Evolutionary conservation across 2,888 invertebrate genomes (phyloP).

Genomic region (Agriopis marginaria): DNA sequence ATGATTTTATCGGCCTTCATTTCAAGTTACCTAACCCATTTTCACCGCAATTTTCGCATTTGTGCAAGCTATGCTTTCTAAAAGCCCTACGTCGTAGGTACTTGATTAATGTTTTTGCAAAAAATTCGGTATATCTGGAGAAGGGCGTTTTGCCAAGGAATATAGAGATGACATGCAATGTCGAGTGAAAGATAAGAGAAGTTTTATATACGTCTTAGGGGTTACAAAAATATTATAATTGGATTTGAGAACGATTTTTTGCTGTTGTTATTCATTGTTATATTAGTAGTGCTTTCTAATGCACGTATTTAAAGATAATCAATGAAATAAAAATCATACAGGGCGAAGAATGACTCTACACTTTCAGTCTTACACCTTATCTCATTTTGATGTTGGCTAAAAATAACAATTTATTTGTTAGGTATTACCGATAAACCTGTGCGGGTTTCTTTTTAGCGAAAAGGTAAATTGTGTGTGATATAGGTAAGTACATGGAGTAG

Average conservation of each 20-base stretch:
- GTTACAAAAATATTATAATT: not conserved
- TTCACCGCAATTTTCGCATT: constrained; percentile 6
- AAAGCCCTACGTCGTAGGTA: constrained; percentile 21
- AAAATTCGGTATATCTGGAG: constrained; percentile 6
- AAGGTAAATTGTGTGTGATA: too few relatives aligned
- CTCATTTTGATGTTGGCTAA: too few relatives aligned
- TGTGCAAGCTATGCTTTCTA: constrained; percentile 24
- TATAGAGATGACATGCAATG: constrained; percentile 14
- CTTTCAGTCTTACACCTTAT: too few relatives aligned
- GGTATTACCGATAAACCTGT: too few relatives aligned
- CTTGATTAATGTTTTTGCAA: constrained; percentile 23
- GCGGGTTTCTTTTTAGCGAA: too few relatives aligned
- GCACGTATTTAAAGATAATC: too few relatives aligned
- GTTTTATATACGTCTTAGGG: not conserved
- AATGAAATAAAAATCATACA: too few relatives aligned
- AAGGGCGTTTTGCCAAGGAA: constrained; percentile 19
- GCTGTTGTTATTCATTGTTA: too few relatives aligned
- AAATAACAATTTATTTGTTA: too few relatives aligned
- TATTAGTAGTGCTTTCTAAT: too few relatives aligned
- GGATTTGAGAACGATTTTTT: not conserved
- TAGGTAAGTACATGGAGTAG: too few relatives aligned
- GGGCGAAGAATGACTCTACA: too few relatives aligned
- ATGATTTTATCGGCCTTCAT: constrained; percentile 5
- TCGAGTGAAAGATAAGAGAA: constrained; percentile 1
- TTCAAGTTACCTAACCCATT: constrained; percentile 3